phyloP scores from a whole-genome alignment of 2,888 invertebrate species.

The Dasypogon diadema region DNA sequence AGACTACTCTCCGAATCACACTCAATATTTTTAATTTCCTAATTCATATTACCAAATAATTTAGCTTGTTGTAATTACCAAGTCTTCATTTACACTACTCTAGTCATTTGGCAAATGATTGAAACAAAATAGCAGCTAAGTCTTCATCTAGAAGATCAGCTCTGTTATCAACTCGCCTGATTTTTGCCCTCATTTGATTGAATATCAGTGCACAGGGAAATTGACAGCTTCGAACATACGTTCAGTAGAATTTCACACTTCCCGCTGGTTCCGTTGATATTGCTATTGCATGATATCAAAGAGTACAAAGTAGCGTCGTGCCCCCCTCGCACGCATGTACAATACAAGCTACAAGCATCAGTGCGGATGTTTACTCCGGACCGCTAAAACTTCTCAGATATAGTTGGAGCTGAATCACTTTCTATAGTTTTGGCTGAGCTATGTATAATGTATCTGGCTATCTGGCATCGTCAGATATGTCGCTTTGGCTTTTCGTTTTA shows the following conservation, averaged over 20 bases:
- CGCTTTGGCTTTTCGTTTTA: slow-evolving; percentile 52
- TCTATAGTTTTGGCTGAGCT: slow-evolving; percentile 4
- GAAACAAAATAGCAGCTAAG: too few relatives aligned
- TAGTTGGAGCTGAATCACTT: not conserved
- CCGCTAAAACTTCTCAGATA: not conserved
- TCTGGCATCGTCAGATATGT: slow-evolving; percentile 41
- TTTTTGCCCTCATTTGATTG: not conserved
- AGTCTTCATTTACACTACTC: too few relatives aligned
- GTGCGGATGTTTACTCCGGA: slow-evolving; percentile 25
- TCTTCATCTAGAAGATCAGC: too few relatives aligned
- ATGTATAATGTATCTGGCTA: too few relatives aligned
- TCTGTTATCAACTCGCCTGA: not conserved
- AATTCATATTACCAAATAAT: too few relatives aligned
- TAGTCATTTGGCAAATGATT: too few relatives aligned
- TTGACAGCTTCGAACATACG: slow-evolving; percentile 51
- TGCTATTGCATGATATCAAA: slow-evolving; percentile 36
- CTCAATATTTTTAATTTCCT: too few relatives aligned
- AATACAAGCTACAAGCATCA: not conserved
- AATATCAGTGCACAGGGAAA: slow-evolving; percentile 3
- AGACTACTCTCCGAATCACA: too few relatives aligned
- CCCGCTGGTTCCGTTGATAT: slow-evolving; percentile 39
- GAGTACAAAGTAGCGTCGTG: slow-evolving; percentile 6
- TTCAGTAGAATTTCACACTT: slow-evolving; percentile 45
- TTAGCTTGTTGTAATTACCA: too few relatives aligned
- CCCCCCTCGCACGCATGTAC: slow-evolving; percentile 27